A percentile compares a stretch with the other conserved stretches of the same genome.
Conservation (phyloP, 2,113 vertebrate genomes). For the Ciconia stormi region DNA sequence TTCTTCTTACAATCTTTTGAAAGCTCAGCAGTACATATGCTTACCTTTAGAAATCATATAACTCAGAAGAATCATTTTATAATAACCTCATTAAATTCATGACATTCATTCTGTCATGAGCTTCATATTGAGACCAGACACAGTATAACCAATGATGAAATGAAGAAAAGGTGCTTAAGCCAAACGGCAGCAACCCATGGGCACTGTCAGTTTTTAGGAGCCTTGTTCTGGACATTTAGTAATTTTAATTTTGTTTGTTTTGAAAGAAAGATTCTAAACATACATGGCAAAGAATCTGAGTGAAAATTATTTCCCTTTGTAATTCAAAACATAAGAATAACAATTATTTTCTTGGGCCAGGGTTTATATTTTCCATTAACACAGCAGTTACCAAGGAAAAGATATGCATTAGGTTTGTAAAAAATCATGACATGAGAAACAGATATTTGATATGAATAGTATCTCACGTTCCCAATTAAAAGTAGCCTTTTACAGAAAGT, state of each 20-base stretch:
- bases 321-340: not conserved
- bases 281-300: not conserved
- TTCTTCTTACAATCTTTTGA: not conserved
- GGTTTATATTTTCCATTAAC: not conserved
- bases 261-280: not conserved
- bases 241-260: not conserved
- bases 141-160: not conserved
- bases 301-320: not conserved
- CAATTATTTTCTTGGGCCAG: not conserved
- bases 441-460: not conserved
- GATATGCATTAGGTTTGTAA: not conserved
- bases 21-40: not conserved
- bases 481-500: not conserved
- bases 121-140: not conserved
- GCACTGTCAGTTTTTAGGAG: not conserved
- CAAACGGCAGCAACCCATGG: not conserved
- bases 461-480: not conserved
- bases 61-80: not conserved
- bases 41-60: not conserved
- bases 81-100: not conserved
- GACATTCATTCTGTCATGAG: not conserved
- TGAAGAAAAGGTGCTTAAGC: not conserved
- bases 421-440: not conserved
- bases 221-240: not conserved
- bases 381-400: not conserved